These are phyloP conservation scores for Nyctibius grandis DNA, from an alignment of 2,797 vertebrate genomes.

Conservation along the genomic window DNA sequence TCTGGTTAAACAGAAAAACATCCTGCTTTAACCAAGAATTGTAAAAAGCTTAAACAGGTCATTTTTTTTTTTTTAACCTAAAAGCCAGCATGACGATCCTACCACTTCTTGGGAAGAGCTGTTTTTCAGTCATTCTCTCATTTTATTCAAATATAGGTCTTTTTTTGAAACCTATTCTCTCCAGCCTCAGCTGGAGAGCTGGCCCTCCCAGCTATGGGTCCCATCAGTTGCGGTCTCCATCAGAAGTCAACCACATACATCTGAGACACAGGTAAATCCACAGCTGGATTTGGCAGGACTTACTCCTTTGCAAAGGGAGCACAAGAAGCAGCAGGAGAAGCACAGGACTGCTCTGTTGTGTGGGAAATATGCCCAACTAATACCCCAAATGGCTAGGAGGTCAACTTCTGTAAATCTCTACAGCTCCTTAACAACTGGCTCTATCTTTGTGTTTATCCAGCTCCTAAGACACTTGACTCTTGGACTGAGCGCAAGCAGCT, in stretches of 20 bases:
- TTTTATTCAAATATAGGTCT: neutral
- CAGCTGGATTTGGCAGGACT: accelerated
- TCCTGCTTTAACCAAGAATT: constrained; percentile 10
- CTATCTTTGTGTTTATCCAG: constrained; percentile 25
- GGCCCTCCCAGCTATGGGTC: neutral
- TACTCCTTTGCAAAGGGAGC: neutral
- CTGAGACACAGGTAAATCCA: neutral
- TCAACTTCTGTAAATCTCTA: neutral
- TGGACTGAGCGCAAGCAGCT: constrained; percentile 1
- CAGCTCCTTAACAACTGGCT: constrained; percentile 18
- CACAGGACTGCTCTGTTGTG: neutral
- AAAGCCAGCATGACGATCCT: neutral
- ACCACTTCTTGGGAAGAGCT: neutral
- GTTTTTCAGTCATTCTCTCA: neutral
- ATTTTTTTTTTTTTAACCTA: neutral
- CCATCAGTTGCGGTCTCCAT: neutral
- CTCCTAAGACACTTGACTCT: constrained; percentile 35
- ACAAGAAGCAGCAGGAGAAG: neutral
- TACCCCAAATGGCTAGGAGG: neutral
- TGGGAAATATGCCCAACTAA: neutral
- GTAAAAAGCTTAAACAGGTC: neutral
- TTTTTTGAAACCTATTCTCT: neutral
- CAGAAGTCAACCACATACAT: neutral
- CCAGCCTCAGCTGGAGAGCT: neutral
- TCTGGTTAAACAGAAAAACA: constrained; percentile 22